These are phyloP conservation scores for Baccha elongata DNA, from an alignment of 2,888 invertebrate species.

Conservation along the genomic window DNA sequence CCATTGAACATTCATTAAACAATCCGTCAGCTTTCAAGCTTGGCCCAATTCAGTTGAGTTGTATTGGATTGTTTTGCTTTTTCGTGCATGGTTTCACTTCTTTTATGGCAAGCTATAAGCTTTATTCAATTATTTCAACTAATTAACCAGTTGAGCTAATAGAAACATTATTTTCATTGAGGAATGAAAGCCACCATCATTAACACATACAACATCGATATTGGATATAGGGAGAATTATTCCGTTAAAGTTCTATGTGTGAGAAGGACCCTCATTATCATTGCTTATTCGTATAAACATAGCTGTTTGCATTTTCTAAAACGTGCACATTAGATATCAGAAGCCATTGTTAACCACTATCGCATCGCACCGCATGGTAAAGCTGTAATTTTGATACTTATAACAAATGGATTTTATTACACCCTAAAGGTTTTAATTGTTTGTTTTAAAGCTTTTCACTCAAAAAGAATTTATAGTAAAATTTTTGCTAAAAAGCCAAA, in stretches of 20 bases:
- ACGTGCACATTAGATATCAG: background rate
- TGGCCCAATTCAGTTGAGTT: background rate
- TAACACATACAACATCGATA: background rate
- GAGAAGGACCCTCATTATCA: conserved; percentile 1
- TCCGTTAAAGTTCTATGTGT: background rate
- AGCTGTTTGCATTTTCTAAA: background rate
- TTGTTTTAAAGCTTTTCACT: too few species aligned
- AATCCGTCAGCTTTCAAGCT: background rate
- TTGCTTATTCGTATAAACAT: background rate
- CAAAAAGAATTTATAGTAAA: too few species aligned
- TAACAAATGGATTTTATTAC: too few species aligned
- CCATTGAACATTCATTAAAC: background rate
- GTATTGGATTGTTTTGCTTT: conserved; percentile 3
- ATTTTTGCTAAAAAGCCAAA: too few species aligned
- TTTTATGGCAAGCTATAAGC: conserved; percentile 21
- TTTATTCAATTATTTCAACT: conserved; percentile 50
- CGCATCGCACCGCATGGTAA: too few species aligned
- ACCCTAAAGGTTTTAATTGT: too few species aligned
- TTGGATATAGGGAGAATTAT: background rate
- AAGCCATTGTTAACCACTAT: background rate
- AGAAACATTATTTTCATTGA: conserved; percentile 36
- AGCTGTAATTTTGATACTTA: too few species aligned
- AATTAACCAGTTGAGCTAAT: conserved; percentile 41
- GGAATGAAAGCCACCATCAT: conserved; percentile 18
- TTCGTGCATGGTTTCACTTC: conserved; percentile 22